A percentile compares a stretch with the other conserved stretches of the same genome.
Evolutionary conservation across 2,888 invertebrate genomes (phyloP).

Genomic region (Morinoia aosen): DNA sequence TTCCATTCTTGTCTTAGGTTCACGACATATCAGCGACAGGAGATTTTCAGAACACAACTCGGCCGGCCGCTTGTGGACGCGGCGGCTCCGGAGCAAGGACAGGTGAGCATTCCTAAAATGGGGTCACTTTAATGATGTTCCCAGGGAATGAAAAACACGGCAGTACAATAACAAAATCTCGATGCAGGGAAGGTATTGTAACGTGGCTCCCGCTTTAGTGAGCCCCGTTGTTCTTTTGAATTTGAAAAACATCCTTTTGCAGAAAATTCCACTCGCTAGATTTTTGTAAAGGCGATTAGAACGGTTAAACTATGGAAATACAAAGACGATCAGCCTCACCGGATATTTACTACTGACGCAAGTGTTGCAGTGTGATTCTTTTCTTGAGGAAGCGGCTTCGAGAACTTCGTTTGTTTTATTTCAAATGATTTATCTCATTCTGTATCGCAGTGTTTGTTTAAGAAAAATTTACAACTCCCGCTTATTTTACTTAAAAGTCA

Average conservation of each 20-base stretch:
- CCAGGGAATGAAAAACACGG: conserved; percentile 44
- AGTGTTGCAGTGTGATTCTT: neutral
- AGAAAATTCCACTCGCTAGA: neutral
- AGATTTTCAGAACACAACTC: neutral
- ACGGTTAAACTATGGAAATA: neutral
- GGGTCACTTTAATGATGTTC: conserved; percentile 53
- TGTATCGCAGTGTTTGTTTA: neutral
- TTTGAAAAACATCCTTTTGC: neutral
- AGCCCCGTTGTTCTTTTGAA: neutral
- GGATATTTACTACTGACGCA: neutral
- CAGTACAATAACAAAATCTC: conserved; percentile 48
- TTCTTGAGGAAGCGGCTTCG: neutral
- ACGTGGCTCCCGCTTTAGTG: neutral
- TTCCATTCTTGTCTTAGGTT: neutral
- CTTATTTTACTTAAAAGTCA: no score
- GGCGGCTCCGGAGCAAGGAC: conserved; percentile 10
- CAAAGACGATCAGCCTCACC: neutral
- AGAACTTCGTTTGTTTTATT: neutral
- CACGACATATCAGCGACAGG: neutral
- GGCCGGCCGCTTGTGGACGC: conserved; percentile 11
- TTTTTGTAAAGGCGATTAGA: neutral
- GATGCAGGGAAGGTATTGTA: conserved; percentile 34
- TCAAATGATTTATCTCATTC: neutral
- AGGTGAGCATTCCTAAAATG: conserved; percentile 51
- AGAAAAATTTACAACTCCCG: no score